Conservation (phyloP, 2,797 vertebrate genomes). For the Pangasius larnaudii region DNA sequence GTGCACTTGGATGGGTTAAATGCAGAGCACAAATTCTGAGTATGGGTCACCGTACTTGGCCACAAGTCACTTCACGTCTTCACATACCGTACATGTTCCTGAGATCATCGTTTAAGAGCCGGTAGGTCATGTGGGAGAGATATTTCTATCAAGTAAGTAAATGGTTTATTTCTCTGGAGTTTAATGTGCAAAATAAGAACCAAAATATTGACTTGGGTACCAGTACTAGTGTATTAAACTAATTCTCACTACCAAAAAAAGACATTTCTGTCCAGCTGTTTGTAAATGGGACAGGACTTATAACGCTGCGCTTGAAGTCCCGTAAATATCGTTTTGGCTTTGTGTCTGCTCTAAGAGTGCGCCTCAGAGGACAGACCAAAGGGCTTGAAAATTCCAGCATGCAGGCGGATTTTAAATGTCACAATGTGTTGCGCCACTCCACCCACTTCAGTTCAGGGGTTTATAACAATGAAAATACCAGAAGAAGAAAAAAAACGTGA, state of each 20-base stretch:
- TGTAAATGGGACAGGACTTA: background rate
- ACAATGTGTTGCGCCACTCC: background rate
- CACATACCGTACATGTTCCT: background rate
- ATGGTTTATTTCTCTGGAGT: background rate
- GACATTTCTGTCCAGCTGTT: background rate
- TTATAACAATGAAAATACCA: background rate
- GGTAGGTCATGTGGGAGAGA: background rate
- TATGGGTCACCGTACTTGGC: too few relatives aligned
- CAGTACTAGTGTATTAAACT: background rate
- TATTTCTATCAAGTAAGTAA: background rate
- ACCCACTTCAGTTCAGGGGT: background rate
- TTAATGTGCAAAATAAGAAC: background rate
- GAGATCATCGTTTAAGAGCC: background rate
- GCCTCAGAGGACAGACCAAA: background rate
- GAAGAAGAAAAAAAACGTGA: background rate
- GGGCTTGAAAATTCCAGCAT: background rate
- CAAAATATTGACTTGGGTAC: background rate
- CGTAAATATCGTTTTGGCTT: background rate
- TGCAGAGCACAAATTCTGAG: too few relatives aligned
- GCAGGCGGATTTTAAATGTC: conserved; percentile 10
- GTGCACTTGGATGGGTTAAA: too few relatives aligned
- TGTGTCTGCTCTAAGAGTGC: background rate
- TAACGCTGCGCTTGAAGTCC: background rate
- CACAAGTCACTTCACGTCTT: too few relatives aligned
- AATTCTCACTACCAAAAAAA: background rate